A percentile compares a stretch with the other conserved stretches of the same genome.
These are phyloP conservation scores for Drosophila anomalata DNA, from an alignment of 2,888 invertebrate species.

Conservation along the genomic window DNA sequence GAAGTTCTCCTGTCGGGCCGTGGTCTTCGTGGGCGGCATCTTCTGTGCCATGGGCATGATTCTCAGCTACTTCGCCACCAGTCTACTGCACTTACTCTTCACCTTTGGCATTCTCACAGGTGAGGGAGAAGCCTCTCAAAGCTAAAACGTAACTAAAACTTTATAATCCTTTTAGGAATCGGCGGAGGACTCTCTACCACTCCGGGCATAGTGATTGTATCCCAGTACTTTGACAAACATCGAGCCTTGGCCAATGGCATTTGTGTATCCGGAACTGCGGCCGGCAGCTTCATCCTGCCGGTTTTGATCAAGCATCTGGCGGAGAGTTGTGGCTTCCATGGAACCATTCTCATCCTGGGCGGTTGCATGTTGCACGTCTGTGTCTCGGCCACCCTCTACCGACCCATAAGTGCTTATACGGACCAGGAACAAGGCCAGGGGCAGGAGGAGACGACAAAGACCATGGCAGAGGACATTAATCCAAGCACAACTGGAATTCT, in stretches of 20 bases:
- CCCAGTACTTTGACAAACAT: conserved; percentile 91
- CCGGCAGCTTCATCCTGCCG: conserved; percentile 91
- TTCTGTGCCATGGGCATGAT: conserved; percentile 89
- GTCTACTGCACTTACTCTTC: conserved; percentile 88
- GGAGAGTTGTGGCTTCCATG: conserved; percentile 89
- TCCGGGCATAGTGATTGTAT: conserved; percentile 92
- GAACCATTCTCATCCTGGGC: conserved; percentile 88
- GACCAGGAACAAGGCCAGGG: conserved; percentile 64
- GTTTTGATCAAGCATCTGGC: conserved; percentile 89
- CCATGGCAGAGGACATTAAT: conserved; percentile 77
- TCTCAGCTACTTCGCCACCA: conserved; percentile 88
- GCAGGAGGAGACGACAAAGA: conserved; percentile 60
- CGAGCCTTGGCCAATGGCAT: conserved; percentile 92
- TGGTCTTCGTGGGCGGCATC: conserved; percentile 89
- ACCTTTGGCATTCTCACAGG: conserved; percentile 90
- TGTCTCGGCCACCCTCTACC: conserved; percentile 88
- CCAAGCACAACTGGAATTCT: conserved; percentile 82
- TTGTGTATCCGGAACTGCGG: conserved; percentile 91
- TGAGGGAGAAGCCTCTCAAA: conserved; percentile 72
- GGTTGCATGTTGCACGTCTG: conserved; percentile 91
- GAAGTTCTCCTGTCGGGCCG: conserved; percentile 88
- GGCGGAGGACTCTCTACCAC: conserved; percentile 92
- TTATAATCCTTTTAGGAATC: conserved; percentile 85
- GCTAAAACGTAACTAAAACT: neutral
- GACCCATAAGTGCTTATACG: conserved; percentile 84